phyloP scores from a whole-genome alignment of 2,113 vertebrate genomes.

The Cyanocitta stelleri region DNA sequence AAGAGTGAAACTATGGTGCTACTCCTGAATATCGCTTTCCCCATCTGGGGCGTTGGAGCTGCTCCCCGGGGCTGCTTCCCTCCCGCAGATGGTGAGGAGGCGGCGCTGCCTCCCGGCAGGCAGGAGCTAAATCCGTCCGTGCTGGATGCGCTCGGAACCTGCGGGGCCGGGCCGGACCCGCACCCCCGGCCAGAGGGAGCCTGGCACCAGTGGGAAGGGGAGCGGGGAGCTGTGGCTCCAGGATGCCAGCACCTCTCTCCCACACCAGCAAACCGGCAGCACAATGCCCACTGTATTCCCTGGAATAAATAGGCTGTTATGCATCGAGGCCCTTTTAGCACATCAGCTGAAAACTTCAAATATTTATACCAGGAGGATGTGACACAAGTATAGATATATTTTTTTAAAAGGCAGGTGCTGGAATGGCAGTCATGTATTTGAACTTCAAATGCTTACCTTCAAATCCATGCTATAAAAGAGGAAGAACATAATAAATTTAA shows the following conservation, averaged over 20 bases:
- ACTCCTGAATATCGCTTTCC: not conserved
- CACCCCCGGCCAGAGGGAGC: rapidly evolving
- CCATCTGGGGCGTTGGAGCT: conserved; percentile 10
- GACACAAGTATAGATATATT: not conserved
- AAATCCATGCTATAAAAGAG: not conserved
- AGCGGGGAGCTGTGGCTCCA: not conserved
- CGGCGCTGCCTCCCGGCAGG: not conserved
- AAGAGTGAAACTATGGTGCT: not conserved
- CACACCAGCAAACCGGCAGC: rapidly evolving
- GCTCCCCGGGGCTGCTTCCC: conserved; percentile 1
- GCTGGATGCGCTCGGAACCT: not conserved
- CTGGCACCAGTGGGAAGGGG: rapidly evolving
- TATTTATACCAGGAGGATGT: conserved; percentile 9
- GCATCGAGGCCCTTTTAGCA: not conserved
- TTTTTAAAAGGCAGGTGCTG: not conserved
- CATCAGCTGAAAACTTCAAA: conserved; percentile 7
- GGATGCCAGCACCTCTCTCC: not conserved
- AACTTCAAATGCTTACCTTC: conserved; percentile 38
- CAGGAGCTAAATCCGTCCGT: not conserved
- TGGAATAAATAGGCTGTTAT: not conserved
- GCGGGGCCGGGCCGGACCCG: not conserved
- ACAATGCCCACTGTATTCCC: not conserved
- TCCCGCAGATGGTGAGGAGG: conserved; percentile 36
- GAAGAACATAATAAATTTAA: not conserved
- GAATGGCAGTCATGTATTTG: not conserved